Conservation (phyloP, 23 tunicate species). For the Halocynthia aurantium region DNA sequence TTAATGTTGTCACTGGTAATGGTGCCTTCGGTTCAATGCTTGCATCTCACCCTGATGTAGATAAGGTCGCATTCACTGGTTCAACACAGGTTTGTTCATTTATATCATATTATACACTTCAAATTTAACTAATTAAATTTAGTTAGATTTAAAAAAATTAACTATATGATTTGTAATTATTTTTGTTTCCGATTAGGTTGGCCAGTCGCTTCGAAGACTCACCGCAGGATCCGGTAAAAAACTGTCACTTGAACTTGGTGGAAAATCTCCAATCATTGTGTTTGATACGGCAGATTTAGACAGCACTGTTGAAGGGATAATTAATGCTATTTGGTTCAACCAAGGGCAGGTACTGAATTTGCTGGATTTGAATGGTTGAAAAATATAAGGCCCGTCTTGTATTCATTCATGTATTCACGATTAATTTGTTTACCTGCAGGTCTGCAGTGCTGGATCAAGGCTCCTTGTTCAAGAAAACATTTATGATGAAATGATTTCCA, state of each 20-base stretch:
- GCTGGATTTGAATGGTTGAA: background rate
- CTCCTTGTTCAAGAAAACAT: conserved; percentile 88
- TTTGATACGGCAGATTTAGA: conserved; percentile 92
- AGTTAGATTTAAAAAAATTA: background rate
- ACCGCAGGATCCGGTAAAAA: conserved; percentile 96
- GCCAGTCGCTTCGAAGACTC: conserved; percentile 71
- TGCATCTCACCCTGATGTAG: conserved; percentile 88
- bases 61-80: conserved; percentile 98
- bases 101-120: background rate
- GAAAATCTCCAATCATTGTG: conserved; percentile 91
- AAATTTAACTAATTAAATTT: background rate
- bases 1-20: conserved; percentile 95
- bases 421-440: conserved; percentile 33
- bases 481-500: conserved; percentile 53
- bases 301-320: conserved; percentile 91
- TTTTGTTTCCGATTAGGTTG: conserved; percentile 28
- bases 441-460: conserved; percentile 95
- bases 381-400: background rate
- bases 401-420: background rate
- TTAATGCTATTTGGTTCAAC: conserved; percentile 92
- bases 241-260: conserved; percentile 88
- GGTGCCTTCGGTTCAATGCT: conserved; percentile 90
- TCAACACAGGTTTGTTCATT: conserved; percentile 59
- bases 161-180: background rate
- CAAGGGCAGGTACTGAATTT: conserved; percentile 74